These are phyloP conservation scores for Pemphigus obesinymphae DNA, from an alignment of 1,140 invertebrate genomes.

Conservation along the genomic window DNA sequence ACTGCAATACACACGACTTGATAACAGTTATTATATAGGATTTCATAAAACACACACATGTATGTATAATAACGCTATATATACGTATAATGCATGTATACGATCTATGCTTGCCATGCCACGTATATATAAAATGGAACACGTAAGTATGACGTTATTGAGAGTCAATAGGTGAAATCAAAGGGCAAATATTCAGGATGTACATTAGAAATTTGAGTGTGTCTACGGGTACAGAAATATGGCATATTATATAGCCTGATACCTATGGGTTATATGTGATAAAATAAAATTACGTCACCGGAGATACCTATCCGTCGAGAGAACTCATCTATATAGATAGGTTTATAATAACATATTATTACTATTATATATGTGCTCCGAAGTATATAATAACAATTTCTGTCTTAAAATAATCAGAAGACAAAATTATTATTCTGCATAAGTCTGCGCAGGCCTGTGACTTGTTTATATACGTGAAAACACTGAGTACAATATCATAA, in stretches of 20 bases:
- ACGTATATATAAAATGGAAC: no score
- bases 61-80: no score
- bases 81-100: background rate
- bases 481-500: background rate
- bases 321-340: background rate
- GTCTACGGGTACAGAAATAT: background rate
- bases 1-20: background rate
- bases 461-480: background rate
- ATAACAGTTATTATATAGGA: background rate
- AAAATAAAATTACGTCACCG: background rate
- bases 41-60: background rate
- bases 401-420: conserved; percentile 1
- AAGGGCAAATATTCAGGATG: background rate
- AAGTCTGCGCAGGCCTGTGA: no score
- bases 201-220: background rate
- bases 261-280: no score
- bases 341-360: background rate
- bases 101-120: background rate
- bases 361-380: background rate
- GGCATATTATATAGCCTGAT: no score
- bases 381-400: background rate
- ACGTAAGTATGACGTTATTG: no score
- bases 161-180: conserved; percentile 11
- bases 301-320: background rate
- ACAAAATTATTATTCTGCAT: conserved; percentile 8